phyloP scores from a whole-genome alignment of 2,888 invertebrate genomes.

The Lithophane ornitopus region DNA sequence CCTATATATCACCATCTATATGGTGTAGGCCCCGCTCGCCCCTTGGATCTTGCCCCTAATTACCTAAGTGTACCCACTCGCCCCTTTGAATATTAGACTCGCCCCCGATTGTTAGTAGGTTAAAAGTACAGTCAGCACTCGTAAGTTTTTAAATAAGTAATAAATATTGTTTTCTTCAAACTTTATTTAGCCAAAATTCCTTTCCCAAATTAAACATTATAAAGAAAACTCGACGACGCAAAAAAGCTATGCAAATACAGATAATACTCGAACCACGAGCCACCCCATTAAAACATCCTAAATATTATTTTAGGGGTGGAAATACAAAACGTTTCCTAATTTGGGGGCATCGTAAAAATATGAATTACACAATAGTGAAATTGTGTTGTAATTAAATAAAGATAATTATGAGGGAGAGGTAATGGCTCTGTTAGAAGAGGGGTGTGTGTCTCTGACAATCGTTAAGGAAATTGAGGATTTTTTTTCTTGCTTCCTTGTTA shows the following conservation, averaged over 20 bases:
- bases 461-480: conserved; percentile 40
- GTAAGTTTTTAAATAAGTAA: no score
- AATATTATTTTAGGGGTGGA: conserved; percentile 44
- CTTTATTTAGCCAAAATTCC: background rate
- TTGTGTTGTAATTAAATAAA: conserved; percentile 69
- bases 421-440: conserved; percentile 21
- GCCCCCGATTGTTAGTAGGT: no score
- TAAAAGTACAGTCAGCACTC: no score
- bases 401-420: conserved; percentile 61
- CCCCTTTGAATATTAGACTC: no score
- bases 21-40: no score
- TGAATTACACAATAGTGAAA: conserved; percentile 62
- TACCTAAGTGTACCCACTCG: no score
- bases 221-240: conserved; percentile 1
- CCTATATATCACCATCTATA: no score
- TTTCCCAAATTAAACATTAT: conserved; percentile 14
- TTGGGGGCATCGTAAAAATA: conserved; percentile 55
- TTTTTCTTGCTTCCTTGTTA: conserved; percentile 4
- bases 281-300: conserved; percentile 42
- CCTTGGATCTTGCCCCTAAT: no score
- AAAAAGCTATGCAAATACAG: conserved; percentile 43
- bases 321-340: conserved; percentile 48
- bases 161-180: no score
- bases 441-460: conserved; percentile 1
- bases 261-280: background rate